Percentiles rank a stretch among this genome's conserved stretches.
Conservation (phyloP, 2,888 invertebrate genomes). For the Eulithis prunata region DNA sequence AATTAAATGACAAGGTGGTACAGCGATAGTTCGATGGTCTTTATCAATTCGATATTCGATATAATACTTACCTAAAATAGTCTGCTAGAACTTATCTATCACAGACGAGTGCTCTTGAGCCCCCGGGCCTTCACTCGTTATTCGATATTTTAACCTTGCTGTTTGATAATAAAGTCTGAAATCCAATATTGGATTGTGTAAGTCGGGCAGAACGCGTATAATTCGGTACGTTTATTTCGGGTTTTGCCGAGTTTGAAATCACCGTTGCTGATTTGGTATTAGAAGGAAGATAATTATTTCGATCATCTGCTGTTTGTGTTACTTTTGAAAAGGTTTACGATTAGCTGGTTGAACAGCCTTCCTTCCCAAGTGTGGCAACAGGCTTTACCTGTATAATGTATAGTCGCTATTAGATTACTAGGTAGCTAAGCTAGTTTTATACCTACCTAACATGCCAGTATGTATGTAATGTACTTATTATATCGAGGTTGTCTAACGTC, state of each 20-base stretch:
- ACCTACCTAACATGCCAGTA: too few species aligned
- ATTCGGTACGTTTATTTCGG: conserved; percentile 15
- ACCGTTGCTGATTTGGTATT: neutral
- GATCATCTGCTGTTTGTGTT: too few species aligned
- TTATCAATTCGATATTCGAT: conserved; percentile 23
- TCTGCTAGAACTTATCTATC: conserved; percentile 24
- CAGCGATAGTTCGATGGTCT: conserved; percentile 7
- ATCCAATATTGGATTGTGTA: conserved; percentile 23
- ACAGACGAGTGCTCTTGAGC: conserved; percentile 27
- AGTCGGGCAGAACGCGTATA: conserved; percentile 10
- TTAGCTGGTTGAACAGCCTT: too few species aligned
- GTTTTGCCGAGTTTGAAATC: conserved; percentile 12
- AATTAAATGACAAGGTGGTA: conserved; percentile 12
- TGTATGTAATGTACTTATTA: too few species aligned
- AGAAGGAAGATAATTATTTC: too few species aligned
- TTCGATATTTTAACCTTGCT: conserved; percentile 25
- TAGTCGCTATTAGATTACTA: too few species aligned
- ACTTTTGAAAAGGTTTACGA: too few species aligned
- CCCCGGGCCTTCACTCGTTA: conserved; percentile 20
- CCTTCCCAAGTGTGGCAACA: too few species aligned
- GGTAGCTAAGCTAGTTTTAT: too few species aligned
- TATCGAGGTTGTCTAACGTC: too few species aligned
- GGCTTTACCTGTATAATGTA: too few species aligned
- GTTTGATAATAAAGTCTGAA: conserved; percentile 28
- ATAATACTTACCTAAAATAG: conserved; percentile 9